Evolutionary conservation across 2,113 vertebrate species (phyloP), one percentile per base, ranked within the genome.

Genomic region (Psammodynastes pulverulentus): DNA sequence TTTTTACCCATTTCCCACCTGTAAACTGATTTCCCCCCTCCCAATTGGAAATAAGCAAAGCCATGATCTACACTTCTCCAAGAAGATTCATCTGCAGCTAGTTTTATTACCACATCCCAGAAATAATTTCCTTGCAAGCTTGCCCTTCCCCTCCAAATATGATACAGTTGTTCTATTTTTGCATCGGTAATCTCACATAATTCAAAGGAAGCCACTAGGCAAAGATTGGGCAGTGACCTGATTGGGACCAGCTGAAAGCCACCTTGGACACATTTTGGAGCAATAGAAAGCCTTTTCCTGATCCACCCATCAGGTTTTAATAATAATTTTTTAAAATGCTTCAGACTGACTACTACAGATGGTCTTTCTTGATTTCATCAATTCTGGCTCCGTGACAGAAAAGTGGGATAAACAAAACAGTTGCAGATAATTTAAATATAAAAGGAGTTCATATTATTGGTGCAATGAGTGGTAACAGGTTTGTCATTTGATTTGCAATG

Each of bases 341-440:
- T 45, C 8, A 51, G 45, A 43, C 56, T 49, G 52, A 49, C 34
- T 49, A 58, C 85, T 39, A 49, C 72, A 85, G 45, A 29, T 15
- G 84, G 72, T 24, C 53, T 29, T 51, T 72, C 87, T 92, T 84
- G 62, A 43, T 3, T 54, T 43, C 52, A n/a, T 34, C 45, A 13
- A 0, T 39, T 19, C 91, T 86, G 72, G 72, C 87, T 58, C 87
- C 72, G 3, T 34, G n/a, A 53, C 67, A 49, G 87, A 85, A 85
- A 23, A 92, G 72, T 26, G 6, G 49, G 34, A 34, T 48, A 13
- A 56, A 56, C 26, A 8, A 17, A 89, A 53, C 91, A 92, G 72
- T 89, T 92, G 91, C 45, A 89, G 87, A 46, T 72, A 58, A 92
- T 92, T 92, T 92, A 58, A 85, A 89, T 85, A 49, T 58, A 84